Conservation (phyloP, 2,888 invertebrate genomes). For the Vanessa cardui region DNA sequence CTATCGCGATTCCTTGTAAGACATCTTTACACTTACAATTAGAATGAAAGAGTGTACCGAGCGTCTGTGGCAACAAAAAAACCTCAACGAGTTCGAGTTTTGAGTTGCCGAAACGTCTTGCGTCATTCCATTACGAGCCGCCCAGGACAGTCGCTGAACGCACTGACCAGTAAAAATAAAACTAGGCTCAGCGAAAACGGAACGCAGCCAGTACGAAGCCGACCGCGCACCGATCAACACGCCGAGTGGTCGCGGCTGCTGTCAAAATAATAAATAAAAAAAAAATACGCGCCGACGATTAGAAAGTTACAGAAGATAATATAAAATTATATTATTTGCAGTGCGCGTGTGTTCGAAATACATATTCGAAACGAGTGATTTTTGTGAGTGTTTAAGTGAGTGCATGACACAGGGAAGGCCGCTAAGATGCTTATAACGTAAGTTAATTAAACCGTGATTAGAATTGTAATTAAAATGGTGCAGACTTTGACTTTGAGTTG, state of each 20-base stretch:
- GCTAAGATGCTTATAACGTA: conserved; percentile 77
- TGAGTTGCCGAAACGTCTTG: conserved; percentile 74
- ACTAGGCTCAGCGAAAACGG: conserved; percentile 52
- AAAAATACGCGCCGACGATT: conserved; percentile 55
- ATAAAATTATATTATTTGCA: conserved; percentile 40
- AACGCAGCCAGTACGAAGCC: conserved; percentile 60
- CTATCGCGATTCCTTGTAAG: neutral
- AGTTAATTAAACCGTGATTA: conserved; percentile 56
- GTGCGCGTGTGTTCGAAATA: conserved; percentile 55
- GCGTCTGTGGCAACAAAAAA: conserved; percentile 50
- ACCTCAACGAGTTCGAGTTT: conserved; percentile 47
- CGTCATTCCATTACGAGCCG: conserved; percentile 60
- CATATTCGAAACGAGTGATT: conserved; percentile 35
- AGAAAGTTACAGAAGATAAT: conserved; percentile 62
- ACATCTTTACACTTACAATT: conserved; percentile 21
- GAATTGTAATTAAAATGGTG: conserved; percentile 50
- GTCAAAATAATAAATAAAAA: conserved; percentile 20
- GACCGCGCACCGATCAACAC: conserved; percentile 62
- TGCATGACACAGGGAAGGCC: conserved; percentile 61
- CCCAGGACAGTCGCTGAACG: conserved; percentile 46
- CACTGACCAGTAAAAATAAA: conserved; percentile 57
- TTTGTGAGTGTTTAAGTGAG: conserved; percentile 67
- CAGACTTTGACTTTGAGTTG: conserved; percentile 2
- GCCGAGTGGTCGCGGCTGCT: conserved; percentile 51
- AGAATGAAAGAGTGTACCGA: conserved; percentile 17